Percentiles rank a stretch among this genome's conserved stretches.
Evolutionary conservation across 2,797 vertebrate genomes (phyloP).

Genomic region (Hybognathus amarus): DNA sequence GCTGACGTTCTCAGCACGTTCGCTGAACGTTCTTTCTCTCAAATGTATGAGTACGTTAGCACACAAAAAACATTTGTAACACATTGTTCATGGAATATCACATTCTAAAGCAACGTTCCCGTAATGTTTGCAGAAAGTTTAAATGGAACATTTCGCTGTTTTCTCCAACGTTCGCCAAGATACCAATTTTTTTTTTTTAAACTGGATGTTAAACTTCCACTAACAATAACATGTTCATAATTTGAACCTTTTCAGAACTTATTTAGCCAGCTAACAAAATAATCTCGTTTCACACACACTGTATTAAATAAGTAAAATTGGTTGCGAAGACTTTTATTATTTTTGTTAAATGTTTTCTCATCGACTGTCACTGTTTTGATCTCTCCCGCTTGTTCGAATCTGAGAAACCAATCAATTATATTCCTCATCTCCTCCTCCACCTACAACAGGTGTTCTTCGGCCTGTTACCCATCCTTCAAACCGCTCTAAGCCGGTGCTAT

Average conservation of each 20-base stretch:
- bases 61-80: too few species aligned
- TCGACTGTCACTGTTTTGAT: not conserved
- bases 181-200: too few species aligned
- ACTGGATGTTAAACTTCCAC: not conserved
- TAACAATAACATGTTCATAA: not conserved
- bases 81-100: not conserved
- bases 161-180: too few species aligned
- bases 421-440: slow-evolving; percentile 2
- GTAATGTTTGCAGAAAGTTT: not conserved
- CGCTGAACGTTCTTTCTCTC: not conserved
- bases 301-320: not conserved
- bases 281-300: not conserved
- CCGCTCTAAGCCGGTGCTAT: slow-evolving; percentile 14
- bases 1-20: not conserved
- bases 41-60: not conserved
- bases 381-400: not conserved
- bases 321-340: not conserved
- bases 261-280: not conserved
- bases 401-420: not conserved
- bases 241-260: too few species aligned
- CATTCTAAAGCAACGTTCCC: not conserved
- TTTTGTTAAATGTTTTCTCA: not conserved
- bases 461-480: slow-evolving; percentile 24
- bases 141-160: not conserved
- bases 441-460: slow-evolving; percentile 43